Evolutionary conservation across 1,140 invertebrate species (phyloP).

Genomic region (Drosophila truncata): DNA sequence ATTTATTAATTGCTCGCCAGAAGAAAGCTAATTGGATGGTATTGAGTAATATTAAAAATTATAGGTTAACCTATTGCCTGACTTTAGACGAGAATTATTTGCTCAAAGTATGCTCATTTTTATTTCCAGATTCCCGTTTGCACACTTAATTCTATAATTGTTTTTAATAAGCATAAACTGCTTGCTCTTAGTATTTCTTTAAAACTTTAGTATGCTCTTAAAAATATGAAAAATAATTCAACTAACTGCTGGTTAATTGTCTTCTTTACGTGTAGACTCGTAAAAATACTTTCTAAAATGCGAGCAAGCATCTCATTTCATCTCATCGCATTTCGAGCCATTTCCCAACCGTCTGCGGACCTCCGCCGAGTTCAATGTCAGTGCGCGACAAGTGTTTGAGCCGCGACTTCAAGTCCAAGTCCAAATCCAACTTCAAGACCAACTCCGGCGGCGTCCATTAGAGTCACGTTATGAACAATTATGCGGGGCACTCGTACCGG

Average conservation of each 20-base stretch:
- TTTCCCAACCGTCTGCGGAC: conserved; percentile 47
- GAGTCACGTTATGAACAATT: conserved; percentile 80
- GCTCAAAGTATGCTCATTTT: not conserved
- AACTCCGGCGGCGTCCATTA: conserved; percentile 52
- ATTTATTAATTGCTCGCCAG: conserved; percentile 25
- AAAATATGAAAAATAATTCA: conserved; percentile 1
- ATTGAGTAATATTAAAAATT: conserved; percentile 14
- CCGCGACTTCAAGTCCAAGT: conserved; percentile 31
- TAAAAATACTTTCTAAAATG: conserved; percentile 41
- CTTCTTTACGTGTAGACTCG: conserved; percentile 6
- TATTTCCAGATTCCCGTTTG: not conserved
- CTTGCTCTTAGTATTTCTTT: not conserved
- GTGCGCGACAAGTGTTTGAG: conserved; percentile 63
- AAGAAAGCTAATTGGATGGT: conserved; percentile 16
- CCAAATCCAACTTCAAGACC: conserved; percentile 35
- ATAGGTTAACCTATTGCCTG: not conserved
- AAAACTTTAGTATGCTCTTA: conserved; percentile 3
- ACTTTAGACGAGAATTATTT: too few relatives aligned
- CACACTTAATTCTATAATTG: not conserved
- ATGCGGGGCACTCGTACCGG: conserved; percentile 39
- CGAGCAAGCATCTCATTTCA: conserved; percentile 23
- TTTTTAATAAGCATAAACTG: not conserved
- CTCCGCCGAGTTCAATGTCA: conserved; percentile 59
- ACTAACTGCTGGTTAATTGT: conserved; percentile 25
- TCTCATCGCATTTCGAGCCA: conserved; percentile 19